Conservation (phyloP, 1,140 invertebrate genomes). For the Archegozetes longisetosus region DNA sequence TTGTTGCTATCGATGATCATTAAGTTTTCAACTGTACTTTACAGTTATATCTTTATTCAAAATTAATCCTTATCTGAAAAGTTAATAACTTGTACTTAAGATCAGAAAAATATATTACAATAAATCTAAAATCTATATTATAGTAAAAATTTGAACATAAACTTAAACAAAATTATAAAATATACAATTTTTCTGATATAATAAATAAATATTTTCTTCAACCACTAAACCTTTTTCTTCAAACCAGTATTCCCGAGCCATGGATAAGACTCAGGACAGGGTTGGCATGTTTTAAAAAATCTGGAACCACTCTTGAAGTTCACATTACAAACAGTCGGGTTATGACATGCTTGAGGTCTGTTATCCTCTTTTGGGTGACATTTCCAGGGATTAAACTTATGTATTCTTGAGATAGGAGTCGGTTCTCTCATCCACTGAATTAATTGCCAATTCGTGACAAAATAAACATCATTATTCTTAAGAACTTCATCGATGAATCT, state of each 20-base stretch:
- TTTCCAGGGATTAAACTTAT: conserved; percentile 68
- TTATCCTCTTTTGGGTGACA: conserved; percentile 42
- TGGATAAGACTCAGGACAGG: conserved; percentile 76
- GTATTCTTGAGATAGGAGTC: conserved; percentile 55
- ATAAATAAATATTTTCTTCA: no score
- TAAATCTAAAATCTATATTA: no score
- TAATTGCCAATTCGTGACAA: conserved; percentile 80
- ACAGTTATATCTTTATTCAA: no score
- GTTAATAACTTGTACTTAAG: no score
- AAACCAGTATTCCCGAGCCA: conserved; percentile 57
- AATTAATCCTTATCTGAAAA: no score
- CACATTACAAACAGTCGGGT: conserved; percentile 78
- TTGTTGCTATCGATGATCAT: no score
- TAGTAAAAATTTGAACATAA: no score
- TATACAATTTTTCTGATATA: no score
- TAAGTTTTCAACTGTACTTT: no score
- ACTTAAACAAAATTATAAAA: no score
- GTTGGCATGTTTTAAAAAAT: conserved; percentile 70
- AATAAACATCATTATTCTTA: conserved; percentile 72
- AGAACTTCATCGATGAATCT: conserved; percentile 73
- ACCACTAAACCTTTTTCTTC: no score
- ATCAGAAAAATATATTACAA: no score
- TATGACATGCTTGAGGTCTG: conserved; percentile 72
- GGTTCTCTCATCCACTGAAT: conserved; percentile 84
- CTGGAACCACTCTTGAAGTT: conserved; percentile 69